Percentiles rank a stretch among this genome's conserved stretches.
phyloP scores from a whole-genome alignment of 2,113 vertebrate genomes.

The Corythaeola cristata region DNA sequence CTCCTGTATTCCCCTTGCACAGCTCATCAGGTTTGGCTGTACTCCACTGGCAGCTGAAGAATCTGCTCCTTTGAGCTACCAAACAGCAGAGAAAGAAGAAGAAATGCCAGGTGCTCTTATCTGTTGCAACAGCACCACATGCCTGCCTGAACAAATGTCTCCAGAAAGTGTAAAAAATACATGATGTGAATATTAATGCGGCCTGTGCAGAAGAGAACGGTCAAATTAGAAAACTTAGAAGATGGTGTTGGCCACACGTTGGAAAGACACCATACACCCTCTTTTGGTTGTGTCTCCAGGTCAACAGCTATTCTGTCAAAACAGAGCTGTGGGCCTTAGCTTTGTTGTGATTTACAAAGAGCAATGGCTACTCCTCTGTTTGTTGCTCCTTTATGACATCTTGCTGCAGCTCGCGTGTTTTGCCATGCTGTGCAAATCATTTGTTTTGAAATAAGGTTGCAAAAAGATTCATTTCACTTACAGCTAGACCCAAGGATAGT shows the following conservation, averaged over 20 bases:
- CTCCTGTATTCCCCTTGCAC: not conserved
- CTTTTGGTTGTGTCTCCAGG: not conserved
- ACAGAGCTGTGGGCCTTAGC: not conserved
- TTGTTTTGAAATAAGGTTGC: not conserved
- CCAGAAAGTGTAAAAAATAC: not conserved
- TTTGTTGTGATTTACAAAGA: not conserved
- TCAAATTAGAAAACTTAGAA: not conserved
- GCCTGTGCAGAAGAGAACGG: not conserved
- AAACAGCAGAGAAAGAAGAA: not conserved
- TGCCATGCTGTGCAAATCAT: not conserved
- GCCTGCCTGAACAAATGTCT: not conserved
- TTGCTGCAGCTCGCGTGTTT: not conserved
- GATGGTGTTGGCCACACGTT: not conserved
- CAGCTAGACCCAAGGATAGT: not conserved
- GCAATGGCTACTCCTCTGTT: not conserved
- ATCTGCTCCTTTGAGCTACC: not conserved
- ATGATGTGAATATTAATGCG: fast-evolving
- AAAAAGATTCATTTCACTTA: not conserved
- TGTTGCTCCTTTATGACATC: not conserved
- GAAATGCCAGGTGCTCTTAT: not conserved
- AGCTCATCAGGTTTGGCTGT: not conserved
- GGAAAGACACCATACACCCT: not conserved
- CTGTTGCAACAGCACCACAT: not conserved
- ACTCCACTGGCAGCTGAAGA: not conserved
- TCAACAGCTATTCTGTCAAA: not conserved